A percentile compares a stretch with the other conserved stretches of the same genome.
These are phyloP conservation scores for Heteromormyrus szaboi DNA, from an alignment of 2,797 vertebrate genomes.

Conservation along the genomic window DNA sequence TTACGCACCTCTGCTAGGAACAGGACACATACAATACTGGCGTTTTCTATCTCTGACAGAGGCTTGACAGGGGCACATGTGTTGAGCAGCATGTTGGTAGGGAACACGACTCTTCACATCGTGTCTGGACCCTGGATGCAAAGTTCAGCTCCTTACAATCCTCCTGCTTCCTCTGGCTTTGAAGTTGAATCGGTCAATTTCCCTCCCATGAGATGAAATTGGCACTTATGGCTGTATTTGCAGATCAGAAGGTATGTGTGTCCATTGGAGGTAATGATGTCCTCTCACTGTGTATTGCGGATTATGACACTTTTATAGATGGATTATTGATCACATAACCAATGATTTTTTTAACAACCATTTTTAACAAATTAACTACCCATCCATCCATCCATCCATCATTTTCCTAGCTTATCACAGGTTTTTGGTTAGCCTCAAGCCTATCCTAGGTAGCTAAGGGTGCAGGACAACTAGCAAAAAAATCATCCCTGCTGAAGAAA, in stretches of 20 bases:
- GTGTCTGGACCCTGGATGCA: neutral
- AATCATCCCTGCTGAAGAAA: neutral
- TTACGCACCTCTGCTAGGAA: neutral
- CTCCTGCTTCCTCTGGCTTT: neutral
- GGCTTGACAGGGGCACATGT: neutral
- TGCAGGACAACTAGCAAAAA: neutral
- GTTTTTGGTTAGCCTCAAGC: neutral
- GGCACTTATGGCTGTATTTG: neutral
- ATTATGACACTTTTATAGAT: neutral
- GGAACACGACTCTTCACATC: neutral
- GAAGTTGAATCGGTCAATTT: neutral
- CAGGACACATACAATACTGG: neutral
- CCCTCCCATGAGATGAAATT: neutral
- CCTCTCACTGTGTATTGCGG: neutral
- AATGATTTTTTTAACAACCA: neutral
- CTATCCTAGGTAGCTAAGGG: neutral
- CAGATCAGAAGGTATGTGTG: neutral
- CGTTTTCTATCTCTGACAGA: neutral
- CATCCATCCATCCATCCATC: neutral
- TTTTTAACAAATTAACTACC: neutral
- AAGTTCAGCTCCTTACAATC: neutral
- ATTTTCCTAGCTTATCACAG: neutral
- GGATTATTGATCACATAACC: neutral
- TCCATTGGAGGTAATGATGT: neutral
- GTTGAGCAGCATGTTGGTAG: neutral